Evolutionary conservation across 1,140 invertebrate species (phyloP).

Genomic region (Drosophila kikkawai): DNA sequence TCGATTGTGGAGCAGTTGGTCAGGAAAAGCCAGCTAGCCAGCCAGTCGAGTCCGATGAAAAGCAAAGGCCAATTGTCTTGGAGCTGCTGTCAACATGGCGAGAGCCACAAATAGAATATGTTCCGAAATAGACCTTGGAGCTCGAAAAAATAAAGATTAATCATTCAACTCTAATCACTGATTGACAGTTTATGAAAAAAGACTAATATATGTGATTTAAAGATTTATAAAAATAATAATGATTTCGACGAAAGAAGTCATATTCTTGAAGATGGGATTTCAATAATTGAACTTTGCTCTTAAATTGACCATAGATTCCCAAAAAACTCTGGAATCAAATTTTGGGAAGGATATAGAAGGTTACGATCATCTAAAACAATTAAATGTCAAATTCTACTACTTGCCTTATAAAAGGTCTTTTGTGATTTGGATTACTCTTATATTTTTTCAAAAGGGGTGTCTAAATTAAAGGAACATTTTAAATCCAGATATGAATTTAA

Average conservation of each 20-base stretch:
- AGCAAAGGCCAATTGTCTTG: slow-evolving; percentile 39
- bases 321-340: not conserved
- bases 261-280: not conserved
- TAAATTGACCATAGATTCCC: not conserved
- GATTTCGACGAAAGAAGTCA: not conserved
- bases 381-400: not conserved
- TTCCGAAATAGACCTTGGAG: slow-evolving; percentile 3
- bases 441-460: not conserved
- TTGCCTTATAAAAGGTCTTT: not conserved
- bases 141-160: not conserved
- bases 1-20: slow-evolving; percentile 49
- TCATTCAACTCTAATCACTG: not conserved
- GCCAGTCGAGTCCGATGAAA: slow-evolving; percentile 16
- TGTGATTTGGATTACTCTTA: not conserved
- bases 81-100: slow-evolving; percentile 19
- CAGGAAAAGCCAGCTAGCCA: slow-evolving; percentile 30
- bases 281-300: not conserved
- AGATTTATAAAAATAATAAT: not conserved
- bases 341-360: not conserved
- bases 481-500: not conserved
- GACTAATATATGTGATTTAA: not conserved
- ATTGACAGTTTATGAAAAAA: not conserved
- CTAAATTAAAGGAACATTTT: not conserved
- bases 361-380: not conserved
- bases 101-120: slow-evolving; percentile 4